phyloP scores from a whole-genome alignment of 2,113 vertebrate genomes.

The Dermatemys mawii region DNA sequence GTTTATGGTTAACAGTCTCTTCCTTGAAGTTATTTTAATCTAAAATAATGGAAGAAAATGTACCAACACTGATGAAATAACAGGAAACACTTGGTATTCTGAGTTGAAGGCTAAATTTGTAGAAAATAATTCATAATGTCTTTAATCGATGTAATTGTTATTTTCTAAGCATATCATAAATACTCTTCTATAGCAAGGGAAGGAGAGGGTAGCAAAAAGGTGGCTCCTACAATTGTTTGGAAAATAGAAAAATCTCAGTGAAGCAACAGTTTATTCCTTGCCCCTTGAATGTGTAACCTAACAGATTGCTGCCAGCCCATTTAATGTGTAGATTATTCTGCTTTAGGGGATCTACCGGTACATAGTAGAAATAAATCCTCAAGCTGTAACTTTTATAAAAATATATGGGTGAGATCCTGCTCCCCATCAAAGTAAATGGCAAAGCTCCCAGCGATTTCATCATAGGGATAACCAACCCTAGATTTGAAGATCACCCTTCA shows the following conservation, averaged over 20 bases:
- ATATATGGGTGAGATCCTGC: neutral
- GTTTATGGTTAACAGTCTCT: neutral
- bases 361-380: neutral
- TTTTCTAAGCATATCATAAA: neutral
- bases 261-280: neutral
- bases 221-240: neutral
- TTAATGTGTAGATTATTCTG: neutral
- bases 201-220: neutral
- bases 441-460: neutral
- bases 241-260: neutral
- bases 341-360: neutral
- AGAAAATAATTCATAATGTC: neutral
- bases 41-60: neutral
- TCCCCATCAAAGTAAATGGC: neutral
- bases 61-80: neutral
- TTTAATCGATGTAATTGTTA: neutral
- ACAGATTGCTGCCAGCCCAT: neutral
- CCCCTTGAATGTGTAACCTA: neutral
- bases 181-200: neutral
- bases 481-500: neutral
- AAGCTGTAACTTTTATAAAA: neutral
- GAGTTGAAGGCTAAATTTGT: neutral
- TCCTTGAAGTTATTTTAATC: neutral
- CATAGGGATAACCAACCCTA: neutral
- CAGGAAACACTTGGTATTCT: neutral